phyloP scores from a whole-genome alignment of 2,888 invertebrate genomes.

The Branchipolynoe longqiensis region DNA sequence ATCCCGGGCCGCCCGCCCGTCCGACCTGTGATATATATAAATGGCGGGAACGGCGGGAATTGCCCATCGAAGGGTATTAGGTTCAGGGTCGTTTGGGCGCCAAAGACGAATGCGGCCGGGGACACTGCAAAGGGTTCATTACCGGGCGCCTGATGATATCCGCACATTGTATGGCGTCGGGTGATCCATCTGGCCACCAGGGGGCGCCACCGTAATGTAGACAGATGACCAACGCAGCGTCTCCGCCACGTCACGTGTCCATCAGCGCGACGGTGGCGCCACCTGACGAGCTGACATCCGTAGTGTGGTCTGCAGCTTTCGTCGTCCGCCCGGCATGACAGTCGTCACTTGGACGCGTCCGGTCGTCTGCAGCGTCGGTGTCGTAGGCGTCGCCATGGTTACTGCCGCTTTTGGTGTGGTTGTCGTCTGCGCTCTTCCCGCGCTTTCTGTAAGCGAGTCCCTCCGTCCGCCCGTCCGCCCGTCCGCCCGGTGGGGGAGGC shows the following conservation, averaged over 20 bases:
- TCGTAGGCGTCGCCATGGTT: slow-evolving; percentile 31
- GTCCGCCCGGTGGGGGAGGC: slow-evolving; percentile 11
- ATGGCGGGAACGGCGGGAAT: slow-evolving; percentile 42
- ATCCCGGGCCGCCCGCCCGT: slow-evolving; percentile 52
- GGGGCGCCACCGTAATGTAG: slow-evolving; percentile 32
- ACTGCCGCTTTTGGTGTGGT: background rate
- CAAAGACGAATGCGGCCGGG: slow-evolving; percentile 46
- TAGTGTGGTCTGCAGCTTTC: too few species aligned
- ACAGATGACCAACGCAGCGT: slow-evolving; percentile 39
- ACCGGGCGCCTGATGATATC: slow-evolving; percentile 50
- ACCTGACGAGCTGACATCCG: too few species aligned
- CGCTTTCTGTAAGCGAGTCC: too few species aligned
- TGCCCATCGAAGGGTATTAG: slow-evolving; percentile 57
- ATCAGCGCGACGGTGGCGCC: slow-evolving; percentile 22
- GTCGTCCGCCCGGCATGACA: too few species aligned
- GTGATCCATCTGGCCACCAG: slow-evolving; percentile 18
- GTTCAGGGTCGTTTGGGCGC: slow-evolving; percentile 52
- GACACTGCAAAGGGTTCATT: slow-evolving; percentile 55
- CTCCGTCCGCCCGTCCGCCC: background rate
- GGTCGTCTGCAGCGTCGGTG: too few species aligned
- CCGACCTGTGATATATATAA: slow-evolving; percentile 54
- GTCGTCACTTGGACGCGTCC: too few species aligned
- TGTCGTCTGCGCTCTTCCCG: slow-evolving; percentile 25
- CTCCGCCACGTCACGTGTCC: slow-evolving; percentile 46
- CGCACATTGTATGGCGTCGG: slow-evolving; percentile 55